Evolutionary conservation across 2,113 vertebrate species (phyloP), one percentile per base, ranked within the genome.

Genomic region (Acrocephalus kingi): DNA sequence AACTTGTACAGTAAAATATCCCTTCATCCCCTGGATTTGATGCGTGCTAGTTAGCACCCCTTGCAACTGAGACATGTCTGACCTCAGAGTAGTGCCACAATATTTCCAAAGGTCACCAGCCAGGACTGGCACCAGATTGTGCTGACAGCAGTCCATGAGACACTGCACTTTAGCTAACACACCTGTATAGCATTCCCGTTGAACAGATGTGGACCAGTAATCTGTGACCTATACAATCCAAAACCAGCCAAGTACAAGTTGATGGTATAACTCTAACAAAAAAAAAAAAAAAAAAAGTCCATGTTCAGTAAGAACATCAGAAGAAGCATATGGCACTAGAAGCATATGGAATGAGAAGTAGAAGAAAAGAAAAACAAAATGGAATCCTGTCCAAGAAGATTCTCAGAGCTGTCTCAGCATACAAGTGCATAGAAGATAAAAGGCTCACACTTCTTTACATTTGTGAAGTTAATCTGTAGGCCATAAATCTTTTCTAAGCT

Each of bases 11-110:
- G 39, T 11, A 80, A 55, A 54, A 35, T 25, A 58, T 67, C 10
- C 19, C 9, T 76, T 77, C 22, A 43, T 59, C 59, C 10, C 6
- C 17, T 56, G 39, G 7, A 48, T 55, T 79, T 35, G 64, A 18
- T 2, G 0, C 15, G 15, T 25, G 23, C 14, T 39, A 21, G 2
- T 52, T 48, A 48, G 6, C 23, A 78, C 2, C 4, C 15, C 6
- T 23, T 51, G 23, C 23, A 51, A n/a, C 1, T 15, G 52, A 81
- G 64, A 52, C 3, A 0, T 16, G 8, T 39, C 39, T 20, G 49
- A 39, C 30, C 12, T 14, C 51, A 67, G 33, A 84, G 27, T 21
- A 86, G 54, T 5, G 31, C 7, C 25, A 6, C 1, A 3, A 7
- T 51, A 21, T 74, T 68, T 55, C 10, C 7, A 30, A 74, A 62